phyloP scores from a whole-genome alignment of 2,113 vertebrate genomes.

The Myiozetetes cayanensis region DNA sequence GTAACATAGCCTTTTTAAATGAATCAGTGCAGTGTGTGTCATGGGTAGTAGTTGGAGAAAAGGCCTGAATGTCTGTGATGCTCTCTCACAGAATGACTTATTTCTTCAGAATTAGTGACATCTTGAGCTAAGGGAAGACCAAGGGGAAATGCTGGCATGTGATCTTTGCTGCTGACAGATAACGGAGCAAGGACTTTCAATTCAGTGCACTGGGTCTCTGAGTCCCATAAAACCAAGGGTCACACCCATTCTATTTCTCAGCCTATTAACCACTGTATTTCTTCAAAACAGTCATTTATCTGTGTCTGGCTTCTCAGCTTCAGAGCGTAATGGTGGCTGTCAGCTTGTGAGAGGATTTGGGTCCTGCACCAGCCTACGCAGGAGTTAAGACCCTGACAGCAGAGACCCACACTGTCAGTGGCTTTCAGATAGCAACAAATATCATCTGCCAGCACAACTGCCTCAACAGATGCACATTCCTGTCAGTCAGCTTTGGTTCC shows the following conservation, averaged over 20 bases:
- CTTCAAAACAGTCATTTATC: background rate
- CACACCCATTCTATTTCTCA: background rate
- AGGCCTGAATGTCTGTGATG: background rate
- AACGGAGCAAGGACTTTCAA: background rate
- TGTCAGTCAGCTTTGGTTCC: constrained; percentile 46
- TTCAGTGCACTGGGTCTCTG: background rate
- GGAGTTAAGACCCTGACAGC: background rate
- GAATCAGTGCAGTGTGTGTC: background rate
- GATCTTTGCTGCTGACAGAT: background rate
- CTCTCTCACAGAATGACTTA: background rate
- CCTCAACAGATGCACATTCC: constrained; percentile 58
- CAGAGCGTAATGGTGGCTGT: background rate
- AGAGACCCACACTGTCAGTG: background rate
- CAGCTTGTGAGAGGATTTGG: background rate
- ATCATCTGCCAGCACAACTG: constrained; percentile 13
- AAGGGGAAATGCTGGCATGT: background rate
- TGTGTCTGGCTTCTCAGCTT: background rate
- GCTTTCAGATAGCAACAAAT: background rate
- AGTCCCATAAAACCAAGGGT: background rate
- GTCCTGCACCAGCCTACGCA: background rate
- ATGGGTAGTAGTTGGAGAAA: background rate
- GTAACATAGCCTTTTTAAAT: background rate
- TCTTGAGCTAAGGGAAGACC: background rate
- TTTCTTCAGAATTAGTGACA: background rate
- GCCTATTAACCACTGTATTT: background rate